Evolutionary conservation across 37 sponge, comb jelly and placozoan species (phyloP), one percentile per base, ranked within the genome.

Genomic region (Ephydatia muelleri): DNA sequence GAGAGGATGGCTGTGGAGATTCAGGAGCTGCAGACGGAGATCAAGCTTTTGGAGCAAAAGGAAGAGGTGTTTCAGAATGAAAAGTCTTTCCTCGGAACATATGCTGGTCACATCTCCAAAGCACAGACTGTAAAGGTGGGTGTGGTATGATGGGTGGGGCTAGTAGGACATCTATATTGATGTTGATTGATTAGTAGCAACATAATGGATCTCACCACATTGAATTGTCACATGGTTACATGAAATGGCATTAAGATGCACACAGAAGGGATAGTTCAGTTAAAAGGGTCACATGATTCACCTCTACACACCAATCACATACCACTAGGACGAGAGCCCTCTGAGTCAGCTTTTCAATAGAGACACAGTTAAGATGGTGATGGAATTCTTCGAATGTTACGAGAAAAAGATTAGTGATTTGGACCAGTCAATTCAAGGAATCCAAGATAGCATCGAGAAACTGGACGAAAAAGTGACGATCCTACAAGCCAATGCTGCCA

Each of bases 371-470:
- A 22, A 74, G 9, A 67, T 65, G 22, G 85, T 85, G 39, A 74
- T 85, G 69, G 85, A 85, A 2, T 85, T 85, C 49, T 77, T 77
- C 40, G 78, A 85, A 49, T 70, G 49, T 68, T 38, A 70, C 11
- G 83, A 83, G 83, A 75, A 34, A 33, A 78, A 79, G 72, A 8
- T 71, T 2, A 35, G 65, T 9, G 66, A 69, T 16, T 38, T 86
- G n/a, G 86, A 86, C 65, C 12, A 25, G 23, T 73, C 80, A 14
- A 72, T 79, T 19, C 40, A 37, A 27, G 80, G 5, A 13, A 27
- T 86, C 25, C 26, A 34, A 6, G 40, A 72, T 35, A 67, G 71
- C 28, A 25, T 32, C 30, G 25, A 34, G 38, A 31, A 16, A 3
- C 65, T 79, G 29, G 5, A 47, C 5, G 73, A 70, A 34, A 73